Evolutionary conservation across 2,113 vertebrate species (phyloP).

Genomic region (Charadrius vociferus): DNA sequence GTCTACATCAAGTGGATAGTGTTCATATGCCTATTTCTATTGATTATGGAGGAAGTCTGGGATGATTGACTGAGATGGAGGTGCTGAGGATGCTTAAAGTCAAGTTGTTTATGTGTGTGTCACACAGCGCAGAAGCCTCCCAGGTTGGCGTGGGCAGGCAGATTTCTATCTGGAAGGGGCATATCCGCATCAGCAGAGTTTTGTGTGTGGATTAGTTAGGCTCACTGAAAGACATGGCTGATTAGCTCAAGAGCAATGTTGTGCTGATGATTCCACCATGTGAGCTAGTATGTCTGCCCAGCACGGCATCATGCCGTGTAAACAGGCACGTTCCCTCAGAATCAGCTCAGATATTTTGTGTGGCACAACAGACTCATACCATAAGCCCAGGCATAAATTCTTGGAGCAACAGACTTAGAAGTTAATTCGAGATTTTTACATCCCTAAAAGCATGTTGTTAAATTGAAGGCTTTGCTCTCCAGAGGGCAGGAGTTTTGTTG

Average conservation of each 20-base stretch:
- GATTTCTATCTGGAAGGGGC: neutral
- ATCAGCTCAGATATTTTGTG: neutral
- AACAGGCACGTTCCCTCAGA: neutral
- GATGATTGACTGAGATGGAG: neutral
- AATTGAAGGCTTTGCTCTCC: neutral
- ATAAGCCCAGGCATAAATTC: neutral
- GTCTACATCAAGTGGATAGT: rapidly evolving
- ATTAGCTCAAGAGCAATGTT: neutral
- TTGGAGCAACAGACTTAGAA: neutral
- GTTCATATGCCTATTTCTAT: neutral
- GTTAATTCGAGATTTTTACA: neutral
- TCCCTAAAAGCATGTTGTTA: neutral
- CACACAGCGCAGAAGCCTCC: neutral
- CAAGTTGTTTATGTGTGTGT: neutral
- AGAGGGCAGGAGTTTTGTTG: neutral
- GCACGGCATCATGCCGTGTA: neutral
- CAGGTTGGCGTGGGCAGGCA: neutral
- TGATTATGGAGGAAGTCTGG: neutral
- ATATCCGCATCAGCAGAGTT: neutral
- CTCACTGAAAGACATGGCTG: neutral
- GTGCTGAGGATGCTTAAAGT: neutral
- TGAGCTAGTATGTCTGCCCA: neutral
- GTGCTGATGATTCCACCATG: neutral
- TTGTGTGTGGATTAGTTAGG: neutral
- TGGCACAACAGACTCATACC: neutral